Evolutionary conservation across 2,113 vertebrate genomes (phyloP), one percentile per base, ranked within the genome.

Genomic region (Syrrhaptes paradoxus): DNA sequence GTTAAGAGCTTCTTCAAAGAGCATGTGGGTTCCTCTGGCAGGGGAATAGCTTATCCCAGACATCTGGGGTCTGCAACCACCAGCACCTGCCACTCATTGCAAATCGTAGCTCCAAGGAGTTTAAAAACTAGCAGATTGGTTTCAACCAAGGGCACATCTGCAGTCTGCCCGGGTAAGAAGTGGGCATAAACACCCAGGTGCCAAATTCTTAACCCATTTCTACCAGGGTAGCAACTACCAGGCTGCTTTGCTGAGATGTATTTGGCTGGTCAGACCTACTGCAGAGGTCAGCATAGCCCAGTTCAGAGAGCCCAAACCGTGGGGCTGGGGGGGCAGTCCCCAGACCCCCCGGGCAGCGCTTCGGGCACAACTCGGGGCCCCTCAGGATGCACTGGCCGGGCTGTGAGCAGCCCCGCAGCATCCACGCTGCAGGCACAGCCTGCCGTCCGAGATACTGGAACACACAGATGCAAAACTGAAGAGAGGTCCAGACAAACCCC

Each of bases 121-220:
- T 87, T 20, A 87, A 90, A 96, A 96, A 89, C 92, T 59, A 95
- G 65, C 73, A 90, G 79, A 83, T 28, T 89, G 79, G 74, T 94
- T 96, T 91, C 92, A 95, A 94, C n/a, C 7, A 95, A 93, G 87
- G 65, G n/a, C 36, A 6, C 77, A 96, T 89, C 94, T 90, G 57
- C 88, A 89, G 93, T 34, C 74, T 92, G 87, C 55, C 54, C 63
- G 95, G 90, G 93, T 95, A 45, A 93, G 70, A 74, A 85, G 34
- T 1, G 25, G 95, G 90, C 63, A 75, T 46, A 89, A 96, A 94
- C 70, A 76, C 2, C 13, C 4, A 4, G 6, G 45, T 87, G 87
- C 89, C 96, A 95, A 91, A 70, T 54, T 58, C 71, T 41, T 59
- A 92, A 85, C 83, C 34, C 82, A 89, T 90, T 87, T 66, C 89